Conservation (phyloP, 1,140 invertebrate species). For the Scaptomyza montana region DNA sequence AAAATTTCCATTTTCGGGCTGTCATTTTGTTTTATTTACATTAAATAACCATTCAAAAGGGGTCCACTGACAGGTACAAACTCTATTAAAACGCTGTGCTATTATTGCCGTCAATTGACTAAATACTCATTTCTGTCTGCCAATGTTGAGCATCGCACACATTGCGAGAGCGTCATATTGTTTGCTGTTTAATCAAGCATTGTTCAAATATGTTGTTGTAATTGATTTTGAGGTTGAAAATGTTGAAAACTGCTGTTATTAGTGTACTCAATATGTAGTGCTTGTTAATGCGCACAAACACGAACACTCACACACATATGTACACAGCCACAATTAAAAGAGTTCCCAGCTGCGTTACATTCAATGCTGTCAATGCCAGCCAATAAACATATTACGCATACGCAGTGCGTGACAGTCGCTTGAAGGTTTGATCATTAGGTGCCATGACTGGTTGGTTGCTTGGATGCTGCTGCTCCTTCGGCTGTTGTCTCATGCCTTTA, state of each 20-base stretch:
- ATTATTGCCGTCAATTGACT: slow-evolving; percentile 24
- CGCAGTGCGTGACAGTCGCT: slow-evolving; percentile 32
- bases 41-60: neutral
- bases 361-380: slow-evolving; percentile 29
- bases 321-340: neutral
- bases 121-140: slow-evolving; percentile 14
- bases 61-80: slow-evolving; percentile 18
- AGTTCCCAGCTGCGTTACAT: slow-evolving; percentile 15
- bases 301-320: neutral
- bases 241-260: slow-evolving; percentile 34
- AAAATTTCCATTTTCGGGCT: neutral
- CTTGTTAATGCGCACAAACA: slow-evolving; percentile 6
- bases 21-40: neutral
- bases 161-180: slow-evolving; percentile 25
- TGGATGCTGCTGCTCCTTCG: slow-evolving; percentile 6
- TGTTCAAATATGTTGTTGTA: slow-evolving; percentile 7
- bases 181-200: slow-evolving; percentile 15
- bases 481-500: slow-evolving; percentile 36
- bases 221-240: neutral
- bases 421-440: too few species aligned
- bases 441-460: slow-evolving; percentile 10
- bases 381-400: slow-evolving; percentile 45
- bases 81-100: slow-evolving; percentile 5
- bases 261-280: slow-evolving; percentile 19
- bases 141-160: slow-evolving; percentile 9